These are phyloP conservation scores for Coendou prehensilis DNA, from an alignment of 2,797 vertebrate species.

Conservation along the genomic window DNA sequence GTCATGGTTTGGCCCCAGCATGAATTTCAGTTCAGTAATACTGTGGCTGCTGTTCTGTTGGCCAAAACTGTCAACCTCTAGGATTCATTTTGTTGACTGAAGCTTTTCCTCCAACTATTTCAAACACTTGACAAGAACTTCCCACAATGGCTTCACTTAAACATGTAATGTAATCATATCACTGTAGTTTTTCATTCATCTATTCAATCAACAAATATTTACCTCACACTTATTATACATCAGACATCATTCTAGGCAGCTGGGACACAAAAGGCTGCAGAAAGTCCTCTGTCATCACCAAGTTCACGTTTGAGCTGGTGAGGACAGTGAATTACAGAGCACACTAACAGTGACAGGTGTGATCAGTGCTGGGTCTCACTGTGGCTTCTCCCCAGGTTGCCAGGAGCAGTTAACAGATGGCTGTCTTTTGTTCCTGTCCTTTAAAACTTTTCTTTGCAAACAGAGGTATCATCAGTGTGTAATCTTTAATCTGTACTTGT, in stretches of 20 bases:
- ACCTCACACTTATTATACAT: neutral
- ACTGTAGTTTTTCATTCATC: conserved; percentile 5
- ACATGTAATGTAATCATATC: neutral
- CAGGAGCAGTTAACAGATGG: neutral
- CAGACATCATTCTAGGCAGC: neutral
- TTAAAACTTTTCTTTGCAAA: neutral
- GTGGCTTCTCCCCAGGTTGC: neutral
- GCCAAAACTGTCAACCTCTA: neutral
- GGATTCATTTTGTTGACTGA: neutral
- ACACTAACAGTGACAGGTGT: neutral
- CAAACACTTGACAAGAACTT: conserved; percentile 44
- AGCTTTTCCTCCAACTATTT: conserved; percentile 48
- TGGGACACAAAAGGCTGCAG: neutral
- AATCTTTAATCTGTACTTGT: conserved; percentile 31
- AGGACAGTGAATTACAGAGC: neutral
- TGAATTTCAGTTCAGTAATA: neutral
- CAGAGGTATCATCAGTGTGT: neutral
- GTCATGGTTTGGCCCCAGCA: neutral
- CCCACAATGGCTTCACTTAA: neutral
- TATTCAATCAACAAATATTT: neutral
- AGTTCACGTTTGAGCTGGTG: neutral
- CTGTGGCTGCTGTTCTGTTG: neutral
- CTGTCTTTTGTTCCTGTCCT: neutral
- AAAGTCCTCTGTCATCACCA: neutral
- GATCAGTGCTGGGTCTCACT: neutral